Evolutionary conservation across 2,888 invertebrate genomes (phyloP), one percentile per base, ranked within the genome.

Genomic region (Ochlodes sylvanus): DNA sequence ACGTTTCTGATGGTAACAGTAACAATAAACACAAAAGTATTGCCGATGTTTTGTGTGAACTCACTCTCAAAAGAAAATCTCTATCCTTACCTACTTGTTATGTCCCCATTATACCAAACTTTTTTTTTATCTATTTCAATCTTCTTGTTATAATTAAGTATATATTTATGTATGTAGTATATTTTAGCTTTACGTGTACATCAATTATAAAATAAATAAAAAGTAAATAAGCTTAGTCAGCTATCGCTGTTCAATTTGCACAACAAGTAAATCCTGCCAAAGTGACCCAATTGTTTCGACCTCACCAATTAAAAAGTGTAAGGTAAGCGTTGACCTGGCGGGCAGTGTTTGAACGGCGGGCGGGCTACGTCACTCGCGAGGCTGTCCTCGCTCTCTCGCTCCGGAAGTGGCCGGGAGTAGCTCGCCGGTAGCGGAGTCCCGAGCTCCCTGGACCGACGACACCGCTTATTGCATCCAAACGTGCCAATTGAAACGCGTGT

Each of bases 261-360:
- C 68, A 69, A 72, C 68, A 73, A 78, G 83, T 84, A 89, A 91
- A 89, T 87, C 85, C 81, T 84, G 80, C 76, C 80, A 75, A 75
- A 80, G 77, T 80, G 89, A 90, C 91, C 92, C 87, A 92, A 91
- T 92, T 93, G 87, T 87, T 90, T 79, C 80, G 90, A 88, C 92
- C 92, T 91, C 87, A 79, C 86, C 90, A 92, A 92, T 93, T 92
- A 92, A 90, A 92, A 92, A 87, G 83, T 87, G 86, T 89, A 86
- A 91, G 90, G 90, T 91, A 90, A 89, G 86, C 81, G 84, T 80
- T 84, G 83, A 79, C 78, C 77, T 75, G 78, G 78, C 75, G 72
- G 77, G 71, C 69, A 63, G 68, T 74, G 76, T 76, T 76, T 72
- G 73, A 72, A 68, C 73, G 73, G 68, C 65, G 65, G 70, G 69